Evolutionary conservation across 1,140 invertebrate genomes (phyloP).

Genomic region (Helicoverpa zea): DNA sequence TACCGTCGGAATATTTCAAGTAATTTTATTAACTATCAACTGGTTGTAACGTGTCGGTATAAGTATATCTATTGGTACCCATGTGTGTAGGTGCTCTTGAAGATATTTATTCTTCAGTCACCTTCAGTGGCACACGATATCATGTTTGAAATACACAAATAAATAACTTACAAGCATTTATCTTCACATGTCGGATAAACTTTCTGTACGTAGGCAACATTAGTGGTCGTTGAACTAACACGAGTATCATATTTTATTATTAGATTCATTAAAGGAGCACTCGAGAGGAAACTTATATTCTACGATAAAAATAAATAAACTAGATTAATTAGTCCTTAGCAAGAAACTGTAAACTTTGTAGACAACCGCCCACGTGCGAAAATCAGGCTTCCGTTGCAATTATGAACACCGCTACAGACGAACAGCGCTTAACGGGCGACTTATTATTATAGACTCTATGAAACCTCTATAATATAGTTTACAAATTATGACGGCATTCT

Average conservation of each 20-base stretch:
- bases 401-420: neutral
- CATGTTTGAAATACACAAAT: neutral
- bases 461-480: neutral
- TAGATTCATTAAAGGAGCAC: neutral
- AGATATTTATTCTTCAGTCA: neutral
- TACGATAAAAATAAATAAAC: slow-evolving; percentile 1
- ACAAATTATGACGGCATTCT: neutral
- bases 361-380: slow-evolving; percentile 10
- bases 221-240: neutral
- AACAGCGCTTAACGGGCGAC: neutral
- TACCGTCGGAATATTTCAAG: too few relatives aligned
- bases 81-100: too few relatives aligned
- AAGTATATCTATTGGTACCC: too few relatives aligned
- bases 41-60: too few relatives aligned
- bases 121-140: neutral
- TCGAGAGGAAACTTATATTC: slow-evolving; percentile 1
- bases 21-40: too few relatives aligned
- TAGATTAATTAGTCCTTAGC: neutral
- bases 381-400: neutral
- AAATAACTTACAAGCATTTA: neutral
- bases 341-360: slow-evolving; percentile 9
- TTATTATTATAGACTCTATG: too few relatives aligned
- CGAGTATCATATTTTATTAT: neutral
- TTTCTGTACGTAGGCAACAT: neutral
- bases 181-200: slow-evolving; percentile 1